Base-by-base conservation (phyloP, 2,888 invertebrate species). In the Macrophya alboannulata region DNA sequence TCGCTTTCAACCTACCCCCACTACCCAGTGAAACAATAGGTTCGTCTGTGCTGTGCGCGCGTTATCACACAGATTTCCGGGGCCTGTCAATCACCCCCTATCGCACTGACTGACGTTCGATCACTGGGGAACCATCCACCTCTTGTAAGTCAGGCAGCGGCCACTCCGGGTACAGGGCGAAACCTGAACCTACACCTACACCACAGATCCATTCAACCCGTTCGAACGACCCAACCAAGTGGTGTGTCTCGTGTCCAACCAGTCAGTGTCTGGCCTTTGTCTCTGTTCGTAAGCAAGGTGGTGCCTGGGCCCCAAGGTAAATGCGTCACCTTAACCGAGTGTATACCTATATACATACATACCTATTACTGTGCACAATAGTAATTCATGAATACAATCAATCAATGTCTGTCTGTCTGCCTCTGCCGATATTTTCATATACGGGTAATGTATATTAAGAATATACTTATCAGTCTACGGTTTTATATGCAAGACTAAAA, bases 291-390 rank as follows among this genome's bases (percentile, higher is more conserved):
- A 93, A 91, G 91, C 92, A 92, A 93, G 93, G 93, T 93, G 93
- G 93, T 93, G 93, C 93, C 93, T 92, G 93, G 93, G 93, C 93
- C 87, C 93, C 92, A 94, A 94, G 94, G 94, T 94, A 94, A 94
- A 93, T 94, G 93, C 93, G 93, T 93, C 93, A 93, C 93, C 93
- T 93, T 93, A 93, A 93, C 91, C 92, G 93, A 93, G 93, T 93
- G 93, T 93, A 92, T 91, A 90, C 92, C 88, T 93, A 88, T 93
- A 92, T 92, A 92, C 74, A 86, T 86, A 86, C 74, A 85, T 88
- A 86, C 43, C 85, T 84, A 59, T 84, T 86, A 87, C 84, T 86
- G 82, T 85, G 86, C 81, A 86, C 81, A 82, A 72, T 85, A 68
- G 77, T 85, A 65, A 76, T 72, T 85, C 76, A 71, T 82, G 15